phyloP scores from a whole-genome alignment of 30 jellyfish, hydroid and myxozoan species.

The Pelagia noctiluca region DNA sequence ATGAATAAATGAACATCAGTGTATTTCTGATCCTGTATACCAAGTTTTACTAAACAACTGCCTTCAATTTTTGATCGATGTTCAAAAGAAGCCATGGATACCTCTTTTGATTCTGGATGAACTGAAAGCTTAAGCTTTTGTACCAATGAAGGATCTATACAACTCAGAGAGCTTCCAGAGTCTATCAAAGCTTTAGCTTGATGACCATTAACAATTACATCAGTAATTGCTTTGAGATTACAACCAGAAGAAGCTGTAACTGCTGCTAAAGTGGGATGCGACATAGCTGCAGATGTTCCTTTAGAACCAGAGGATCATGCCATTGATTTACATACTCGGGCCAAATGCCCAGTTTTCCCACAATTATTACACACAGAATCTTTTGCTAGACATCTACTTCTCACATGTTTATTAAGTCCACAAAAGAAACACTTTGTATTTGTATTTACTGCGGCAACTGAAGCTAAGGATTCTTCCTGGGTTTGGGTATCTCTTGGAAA shows the following conservation, averaged over 20 bases:
- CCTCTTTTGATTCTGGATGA: not conserved
- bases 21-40: constrained; percentile 7
- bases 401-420: not conserved
- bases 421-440: not conserved
- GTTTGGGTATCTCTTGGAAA: not conserved
- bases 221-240: not conserved
- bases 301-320: constrained; percentile 5
- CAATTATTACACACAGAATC: constrained; percentile 17
- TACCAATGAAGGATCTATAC: not conserved
- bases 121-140: not conserved
- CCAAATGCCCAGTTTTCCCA: constrained; percentile 19
- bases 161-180: constrained; percentile 25
- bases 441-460: constrained; percentile 6
- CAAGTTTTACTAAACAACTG: not conserved
- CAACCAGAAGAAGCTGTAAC: constrained; percentile 14
- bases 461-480: constrained; percentile 4
- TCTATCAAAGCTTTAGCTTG: constrained; percentile 15
- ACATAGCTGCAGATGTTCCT: constrained; percentile 13
- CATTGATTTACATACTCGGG: constrained; percentile 14
- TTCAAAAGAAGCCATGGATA: constrained; percentile 18
- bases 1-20: constrained; percentile 9
- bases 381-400: constrained; percentile 25
- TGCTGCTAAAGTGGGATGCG: constrained; percentile 22
- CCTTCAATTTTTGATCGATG: not conserved
- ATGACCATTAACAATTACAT: constrained; percentile 13